phyloP scores from a whole-genome alignment of 2,888 invertebrate genomes.

The Drosophila meridiana region DNA sequence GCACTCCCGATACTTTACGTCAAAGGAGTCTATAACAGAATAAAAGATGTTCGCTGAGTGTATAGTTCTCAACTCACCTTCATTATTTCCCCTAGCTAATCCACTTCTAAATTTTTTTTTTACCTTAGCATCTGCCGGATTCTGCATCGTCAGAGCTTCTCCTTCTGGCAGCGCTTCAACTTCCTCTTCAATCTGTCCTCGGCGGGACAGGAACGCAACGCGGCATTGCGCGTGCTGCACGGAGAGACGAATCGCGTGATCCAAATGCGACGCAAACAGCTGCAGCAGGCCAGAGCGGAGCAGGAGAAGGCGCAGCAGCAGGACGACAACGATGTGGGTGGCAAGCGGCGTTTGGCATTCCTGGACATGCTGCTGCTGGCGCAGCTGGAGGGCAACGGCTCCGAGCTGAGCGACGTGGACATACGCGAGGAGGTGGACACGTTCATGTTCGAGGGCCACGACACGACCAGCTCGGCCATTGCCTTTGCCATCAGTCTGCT shows the following conservation, averaged over 20 bases:
- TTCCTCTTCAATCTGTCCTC: slow-evolving; percentile 65
- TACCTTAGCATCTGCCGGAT: slow-evolving; percentile 78
- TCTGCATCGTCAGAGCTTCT: slow-evolving; percentile 81
- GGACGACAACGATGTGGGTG: slow-evolving; percentile 68
- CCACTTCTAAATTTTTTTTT: not conserved
- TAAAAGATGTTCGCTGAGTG: not conserved
- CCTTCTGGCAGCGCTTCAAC: slow-evolving; percentile 81
- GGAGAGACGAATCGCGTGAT: slow-evolving; percentile 83
- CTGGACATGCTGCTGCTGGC: slow-evolving; percentile 86
- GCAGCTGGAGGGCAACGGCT: slow-evolving; percentile 83
- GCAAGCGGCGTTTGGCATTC: slow-evolving; percentile 85
- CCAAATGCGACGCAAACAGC: slow-evolving; percentile 69
- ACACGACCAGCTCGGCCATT: slow-evolving; percentile 87
- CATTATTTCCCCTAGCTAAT: not conserved
- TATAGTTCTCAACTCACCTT: not conserved
- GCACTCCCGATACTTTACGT: not conserved
- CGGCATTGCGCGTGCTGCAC: slow-evolving; percentile 75
- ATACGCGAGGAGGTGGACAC: slow-evolving; percentile 87
- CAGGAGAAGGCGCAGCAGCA: slow-evolving; percentile 52
- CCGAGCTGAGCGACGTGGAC: slow-evolving; percentile 85
- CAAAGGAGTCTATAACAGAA: not conserved
- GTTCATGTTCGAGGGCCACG: slow-evolving; percentile 87
- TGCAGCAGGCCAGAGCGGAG: slow-evolving; percentile 59
- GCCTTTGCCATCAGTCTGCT: slow-evolving; percentile 86
- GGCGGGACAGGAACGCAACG: slow-evolving; percentile 61